These are phyloP conservation scores for Agrochola lota DNA, from an alignment of 2,888 invertebrate genomes.

Conservation along the genomic window DNA sequence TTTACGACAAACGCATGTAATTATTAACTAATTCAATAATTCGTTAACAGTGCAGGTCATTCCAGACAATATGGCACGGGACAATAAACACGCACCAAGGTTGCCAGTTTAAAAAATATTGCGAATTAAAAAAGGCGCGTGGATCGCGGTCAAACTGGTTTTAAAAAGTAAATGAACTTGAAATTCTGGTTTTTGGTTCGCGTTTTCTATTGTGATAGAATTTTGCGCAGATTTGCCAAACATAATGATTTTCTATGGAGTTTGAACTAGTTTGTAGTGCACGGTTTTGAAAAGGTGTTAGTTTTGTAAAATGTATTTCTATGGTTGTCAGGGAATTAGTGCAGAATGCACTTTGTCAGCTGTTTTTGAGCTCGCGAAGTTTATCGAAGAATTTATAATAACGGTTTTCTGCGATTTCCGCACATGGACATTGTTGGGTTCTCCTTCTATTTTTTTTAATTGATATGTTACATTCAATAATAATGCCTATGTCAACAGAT, in stretches of 20 bases:
- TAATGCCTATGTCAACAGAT: neutral
- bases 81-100: slow-evolving; percentile 75
- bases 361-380: slow-evolving; percentile 35
- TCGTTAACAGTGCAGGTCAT: slow-evolving; percentile 85
- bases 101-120: slow-evolving; percentile 76
- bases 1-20: slow-evolving; percentile 78
- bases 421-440: slow-evolving; percentile 1
- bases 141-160: slow-evolving; percentile 84
- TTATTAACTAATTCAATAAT: slow-evolving; percentile 87
- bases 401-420: slow-evolving; percentile 7
- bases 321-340: slow-evolving; percentile 44
- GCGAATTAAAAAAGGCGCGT: slow-evolving; percentile 87
- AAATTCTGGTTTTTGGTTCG: slow-evolving; percentile 80
- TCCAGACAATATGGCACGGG: slow-evolving; percentile 81
- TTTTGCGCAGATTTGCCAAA: slow-evolving; percentile 85
- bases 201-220: slow-evolving; percentile 71
- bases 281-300: slow-evolving; percentile 73
- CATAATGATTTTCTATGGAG: slow-evolving; percentile 82
- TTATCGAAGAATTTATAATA: slow-evolving; percentile 10
- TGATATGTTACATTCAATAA: neutral
- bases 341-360: slow-evolving; percentile 43
- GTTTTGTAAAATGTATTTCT: slow-evolving; percentile 43
- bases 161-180: slow-evolving; percentile 78
- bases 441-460: neutral
- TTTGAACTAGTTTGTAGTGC: slow-evolving; percentile 80